Conservation (phyloP, 2,888 invertebrate species). For the Drosophila diplacantha region DNA sequence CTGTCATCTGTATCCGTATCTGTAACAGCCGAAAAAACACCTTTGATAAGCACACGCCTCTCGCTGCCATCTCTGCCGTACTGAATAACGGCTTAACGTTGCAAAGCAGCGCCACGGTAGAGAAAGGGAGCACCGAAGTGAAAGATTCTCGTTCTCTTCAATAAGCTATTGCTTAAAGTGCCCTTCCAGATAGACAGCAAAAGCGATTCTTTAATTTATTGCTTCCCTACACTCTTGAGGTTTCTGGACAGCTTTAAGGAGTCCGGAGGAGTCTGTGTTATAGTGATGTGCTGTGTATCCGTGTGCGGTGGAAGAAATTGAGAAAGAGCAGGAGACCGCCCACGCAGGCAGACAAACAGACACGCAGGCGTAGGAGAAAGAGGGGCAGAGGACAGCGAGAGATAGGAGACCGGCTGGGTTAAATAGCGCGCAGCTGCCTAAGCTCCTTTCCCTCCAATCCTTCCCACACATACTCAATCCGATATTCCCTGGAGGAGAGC, state of each 20-base stretch:
- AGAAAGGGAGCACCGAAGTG: conserved; percentile 28
- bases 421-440: conserved; percentile 49
- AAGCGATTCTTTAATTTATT: background rate
- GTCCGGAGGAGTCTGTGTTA: conserved; percentile 6
- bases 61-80: conserved; percentile 18
- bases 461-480: conserved; percentile 49
- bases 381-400: background rate
- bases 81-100: conserved; percentile 11
- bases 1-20: background rate
- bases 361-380: background rate
- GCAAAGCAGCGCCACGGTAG: background rate
- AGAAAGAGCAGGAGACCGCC: conserved; percentile 26
- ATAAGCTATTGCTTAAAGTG: too few relatives aligned
- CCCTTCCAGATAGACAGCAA: background rate
- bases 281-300: conserved; percentile 17
- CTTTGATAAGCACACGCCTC: conserved; percentile 2
- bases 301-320: conserved; percentile 47
- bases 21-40: conserved; percentile 1
- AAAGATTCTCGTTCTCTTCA: conserved; percentile 45
- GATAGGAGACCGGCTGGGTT: conserved; percentile 21
- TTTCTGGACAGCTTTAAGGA: conserved; percentile 1
- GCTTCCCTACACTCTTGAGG: background rate
- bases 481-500: conserved; percentile 1
- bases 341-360: conserved; percentile 21
- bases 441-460: conserved; percentile 62